These are phyloP conservation scores for Diadema setosum DNA, from an alignment of 35 echinoderm and acorn worm species.

Conservation along the genomic window DNA sequence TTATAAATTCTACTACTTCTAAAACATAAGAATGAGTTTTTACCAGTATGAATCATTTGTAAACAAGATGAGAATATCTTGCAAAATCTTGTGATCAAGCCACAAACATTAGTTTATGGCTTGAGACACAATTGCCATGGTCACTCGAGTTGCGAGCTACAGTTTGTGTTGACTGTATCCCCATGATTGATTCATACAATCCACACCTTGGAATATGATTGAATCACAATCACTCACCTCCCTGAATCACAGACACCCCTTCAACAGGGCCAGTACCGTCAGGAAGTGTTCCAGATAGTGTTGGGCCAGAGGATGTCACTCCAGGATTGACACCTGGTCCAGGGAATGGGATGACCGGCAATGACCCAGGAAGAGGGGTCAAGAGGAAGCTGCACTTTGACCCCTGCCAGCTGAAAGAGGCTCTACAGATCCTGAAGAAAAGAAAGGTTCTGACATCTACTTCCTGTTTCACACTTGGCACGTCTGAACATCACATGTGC, in stretches of 20 bases:
- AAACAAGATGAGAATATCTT: not conserved
- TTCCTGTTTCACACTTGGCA: not conserved
- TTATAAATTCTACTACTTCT: not conserved
- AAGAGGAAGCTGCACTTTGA: constrained; percentile 51
- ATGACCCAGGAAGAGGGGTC: not conserved
- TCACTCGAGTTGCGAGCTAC: not conserved
- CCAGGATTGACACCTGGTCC: not conserved
- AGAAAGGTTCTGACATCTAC: not conserved
- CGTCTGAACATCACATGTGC: no score
- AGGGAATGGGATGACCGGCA: not conserved
- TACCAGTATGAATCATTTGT: not conserved
- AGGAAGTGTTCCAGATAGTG: no score
- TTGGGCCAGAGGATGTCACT: not conserved
- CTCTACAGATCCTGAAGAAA: constrained; percentile 15
- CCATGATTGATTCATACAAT: not conserved
- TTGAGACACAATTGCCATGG: no score
- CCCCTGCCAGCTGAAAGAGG: constrained; percentile 3
- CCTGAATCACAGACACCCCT: not conserved
- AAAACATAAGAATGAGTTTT: not conserved
- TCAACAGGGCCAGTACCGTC: no score
- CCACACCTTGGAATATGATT: not conserved
- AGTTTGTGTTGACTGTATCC: not conserved
- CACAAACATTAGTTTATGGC: no score
- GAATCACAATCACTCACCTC: not conserved
- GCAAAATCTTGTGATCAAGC: not conserved